These are phyloP conservation scores for Eleutherodactylus coqui DNA, from an alignment of 2,797 vertebrate genomes.

Conservation along the genomic window DNA sequence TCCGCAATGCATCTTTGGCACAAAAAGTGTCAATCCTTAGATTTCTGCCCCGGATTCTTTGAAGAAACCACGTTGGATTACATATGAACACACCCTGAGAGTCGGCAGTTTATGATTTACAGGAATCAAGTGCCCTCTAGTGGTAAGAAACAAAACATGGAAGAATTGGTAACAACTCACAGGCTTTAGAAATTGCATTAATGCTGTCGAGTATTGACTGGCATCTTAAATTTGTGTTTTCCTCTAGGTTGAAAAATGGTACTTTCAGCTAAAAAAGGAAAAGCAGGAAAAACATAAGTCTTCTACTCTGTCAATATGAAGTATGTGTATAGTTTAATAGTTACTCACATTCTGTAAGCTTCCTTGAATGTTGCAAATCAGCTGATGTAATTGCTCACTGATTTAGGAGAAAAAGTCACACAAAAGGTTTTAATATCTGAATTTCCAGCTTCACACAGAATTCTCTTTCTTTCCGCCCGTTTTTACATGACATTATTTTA, in stretches of 20 bases:
- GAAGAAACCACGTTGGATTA: too few relatives aligned
- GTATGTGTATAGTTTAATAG: constrained; percentile 41
- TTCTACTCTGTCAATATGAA: background rate
- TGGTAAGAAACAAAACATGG: constrained; percentile 66
- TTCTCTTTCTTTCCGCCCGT: background rate
- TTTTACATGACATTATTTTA: background rate
- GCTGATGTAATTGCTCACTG: constrained; percentile 80
- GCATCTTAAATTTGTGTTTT: constrained; percentile 70
- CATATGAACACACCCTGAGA: too few relatives aligned
- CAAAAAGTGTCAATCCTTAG: too few relatives aligned
- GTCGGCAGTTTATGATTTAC: background rate
- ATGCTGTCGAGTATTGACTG: constrained; percentile 71
- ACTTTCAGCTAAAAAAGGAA: constrained; percentile 72
- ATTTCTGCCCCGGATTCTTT: too few relatives aligned
- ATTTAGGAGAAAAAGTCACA: too few relatives aligned
- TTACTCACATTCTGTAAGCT: constrained; percentile 84
- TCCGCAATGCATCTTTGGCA: too few relatives aligned
- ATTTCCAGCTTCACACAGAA: background rate
- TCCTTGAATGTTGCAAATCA: constrained; percentile 79
- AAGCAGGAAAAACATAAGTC: background rate
- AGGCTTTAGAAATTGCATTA: constrained; percentile 70
- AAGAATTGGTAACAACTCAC: constrained; percentile 69
- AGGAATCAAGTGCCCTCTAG: constrained; percentile 58
- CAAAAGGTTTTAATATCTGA: too few relatives aligned
- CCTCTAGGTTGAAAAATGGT: constrained; percentile 72